Evolutionary conservation across 1,140 invertebrate genomes (phyloP), one percentile per base, ranked within the genome.

Genomic region (Semibalanus balanoides): DNA sequence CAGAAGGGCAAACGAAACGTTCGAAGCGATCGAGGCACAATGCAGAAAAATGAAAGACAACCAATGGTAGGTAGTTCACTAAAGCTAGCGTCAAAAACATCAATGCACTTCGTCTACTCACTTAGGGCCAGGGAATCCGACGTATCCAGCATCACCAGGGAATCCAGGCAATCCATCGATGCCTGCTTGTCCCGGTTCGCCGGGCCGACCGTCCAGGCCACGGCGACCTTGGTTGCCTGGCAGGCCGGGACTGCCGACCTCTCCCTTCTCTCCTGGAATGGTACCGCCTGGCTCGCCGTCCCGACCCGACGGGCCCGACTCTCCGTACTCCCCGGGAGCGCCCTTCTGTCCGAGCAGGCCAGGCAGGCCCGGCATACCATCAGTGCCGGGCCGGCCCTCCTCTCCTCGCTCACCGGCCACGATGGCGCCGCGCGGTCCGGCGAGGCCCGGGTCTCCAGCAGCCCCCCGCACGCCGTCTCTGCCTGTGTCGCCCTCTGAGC

Each of bases 291-390:
- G 64, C 14, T 73, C 76, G 29, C 90, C 91, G 76, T 82, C 9
- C 27, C 79, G 74, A 27, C 83, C 80, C 29, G 82, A 81, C 29
- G 81, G 76, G 64, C 82, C 82, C 27, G 80, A 77, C 43, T 80
- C 78, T 3, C 82, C 82, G 73, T 78, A 76, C 19, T 83, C 81
- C 77, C 90, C 90, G 77, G 89, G 89, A 75, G 86, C 84, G 78
- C 90, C 90, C 30, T 83, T 81, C 71, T 83, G 78, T 75, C 91
- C 91, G 19, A 88, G 85, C 75, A 84, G 17, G 30, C 92, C 92
- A 81, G 89, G 87, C 78, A 87, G 84, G 77, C 92, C 92, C 80
- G 88, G 86, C 83, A 90, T 90, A 22, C 91, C 91, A 35, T 87
- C 82, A 30, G 88, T 74, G 51, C 91, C 90, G 75, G 89, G 90